Evolutionary conservation across 1,140 invertebrate species (phyloP).

Genomic region (Sinella curviseta): DNA sequence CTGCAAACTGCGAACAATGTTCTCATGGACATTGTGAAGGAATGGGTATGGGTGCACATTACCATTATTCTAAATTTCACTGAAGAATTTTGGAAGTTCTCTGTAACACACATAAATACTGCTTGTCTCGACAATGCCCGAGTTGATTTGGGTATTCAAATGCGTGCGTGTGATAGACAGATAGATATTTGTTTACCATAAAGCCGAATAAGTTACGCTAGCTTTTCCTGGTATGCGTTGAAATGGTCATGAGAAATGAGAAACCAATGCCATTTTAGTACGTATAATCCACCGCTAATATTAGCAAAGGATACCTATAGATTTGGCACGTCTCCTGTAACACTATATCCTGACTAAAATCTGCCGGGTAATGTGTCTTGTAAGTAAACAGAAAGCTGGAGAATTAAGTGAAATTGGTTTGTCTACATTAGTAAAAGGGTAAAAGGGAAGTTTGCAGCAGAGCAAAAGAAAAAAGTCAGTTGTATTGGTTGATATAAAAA

Average conservation of each 20-base stretch:
- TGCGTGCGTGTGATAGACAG: too few species aligned
- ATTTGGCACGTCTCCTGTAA: not conserved
- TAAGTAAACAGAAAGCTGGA: not conserved
- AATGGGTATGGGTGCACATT: not conserved
- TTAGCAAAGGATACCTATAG: not conserved
- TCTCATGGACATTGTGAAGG: not conserved
- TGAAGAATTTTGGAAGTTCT: not conserved
- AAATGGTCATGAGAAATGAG: too few species aligned
- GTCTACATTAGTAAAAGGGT: not conserved
- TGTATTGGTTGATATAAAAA: not conserved
- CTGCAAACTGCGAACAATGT: not conserved
- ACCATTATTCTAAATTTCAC: too few species aligned
- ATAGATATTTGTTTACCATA: too few species aligned
- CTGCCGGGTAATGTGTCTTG: not conserved
- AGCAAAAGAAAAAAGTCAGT: not conserved
- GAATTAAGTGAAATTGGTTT: not conserved
- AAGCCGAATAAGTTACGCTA: too few species aligned
- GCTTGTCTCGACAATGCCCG: too few species aligned
- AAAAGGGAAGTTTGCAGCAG: not conserved
- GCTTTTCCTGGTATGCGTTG: too few species aligned
- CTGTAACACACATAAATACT: too few species aligned
- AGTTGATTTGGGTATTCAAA: too few species aligned
- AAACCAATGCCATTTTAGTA: not conserved
- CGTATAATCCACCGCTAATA: not conserved
- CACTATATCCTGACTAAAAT: not conserved